phyloP scores from a whole-genome alignment of 2,797 vertebrate genomes.

The Macrochelys suwanniensis region DNA sequence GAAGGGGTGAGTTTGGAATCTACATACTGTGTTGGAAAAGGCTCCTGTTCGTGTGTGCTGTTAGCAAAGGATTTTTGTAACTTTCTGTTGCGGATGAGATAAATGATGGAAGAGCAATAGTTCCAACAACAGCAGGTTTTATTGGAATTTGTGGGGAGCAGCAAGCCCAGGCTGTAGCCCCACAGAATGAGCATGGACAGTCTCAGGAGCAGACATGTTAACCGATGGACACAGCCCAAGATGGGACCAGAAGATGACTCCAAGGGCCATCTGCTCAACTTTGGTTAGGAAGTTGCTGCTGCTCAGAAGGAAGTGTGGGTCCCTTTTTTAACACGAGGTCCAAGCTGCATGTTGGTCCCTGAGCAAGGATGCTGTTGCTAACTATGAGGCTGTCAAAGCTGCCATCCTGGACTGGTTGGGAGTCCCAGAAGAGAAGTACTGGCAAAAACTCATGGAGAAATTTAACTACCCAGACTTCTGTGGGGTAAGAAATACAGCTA shows the following conservation, averaged over 20 bases:
- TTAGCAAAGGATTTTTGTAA: background rate
- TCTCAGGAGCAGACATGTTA: conserved; percentile 52
- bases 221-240: background rate
- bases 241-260: background rate
- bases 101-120: background rate
- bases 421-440: conserved; percentile 72
- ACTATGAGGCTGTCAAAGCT: conserved; percentile 47
- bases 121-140: conserved; percentile 52
- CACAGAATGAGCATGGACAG: conserved; percentile 46
- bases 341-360: background rate
- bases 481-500: conserved; percentile 81
- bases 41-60: background rate
- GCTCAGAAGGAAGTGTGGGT: background rate
- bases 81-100: conserved; percentile 21
- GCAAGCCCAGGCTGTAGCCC: conserved; percentile 25
- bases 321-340: fast-evolving
- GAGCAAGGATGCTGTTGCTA: background rate
- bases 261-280: background rate
- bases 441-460: conserved; percentile 77
- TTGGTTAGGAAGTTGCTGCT: background rate
- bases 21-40: fast-evolving
- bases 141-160: conserved; percentile 29
- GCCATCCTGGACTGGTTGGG: conserved; percentile 66
- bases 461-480: conserved; percentile 83
- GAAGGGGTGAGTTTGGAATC: fast-evolving